Conservation (phyloP, 2,797 vertebrate species). For the Eulemur mongoz region DNA sequence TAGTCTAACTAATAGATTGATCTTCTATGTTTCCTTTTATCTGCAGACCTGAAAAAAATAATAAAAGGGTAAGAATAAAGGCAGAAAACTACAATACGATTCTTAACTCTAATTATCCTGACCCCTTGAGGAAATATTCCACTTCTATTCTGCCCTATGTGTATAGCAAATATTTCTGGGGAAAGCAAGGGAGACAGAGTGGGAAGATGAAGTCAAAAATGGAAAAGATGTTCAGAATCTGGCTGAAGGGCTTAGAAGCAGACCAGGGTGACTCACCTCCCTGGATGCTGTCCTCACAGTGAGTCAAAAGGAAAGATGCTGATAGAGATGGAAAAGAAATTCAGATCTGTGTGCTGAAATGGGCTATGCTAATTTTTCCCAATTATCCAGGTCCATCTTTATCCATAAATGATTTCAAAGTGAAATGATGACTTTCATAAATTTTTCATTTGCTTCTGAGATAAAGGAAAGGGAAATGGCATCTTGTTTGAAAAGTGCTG, state of each 20-base stretch:
- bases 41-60: neutral
- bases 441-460: slow-evolving; percentile 8
- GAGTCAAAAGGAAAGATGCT: slow-evolving; percentile 38
- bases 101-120: slow-evolving; percentile 7
- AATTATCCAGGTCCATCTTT: neutral
- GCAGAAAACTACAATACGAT: neutral
- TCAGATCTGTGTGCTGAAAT: neutral
- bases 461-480: neutral
- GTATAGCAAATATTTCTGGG: neutral
- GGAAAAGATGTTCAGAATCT: neutral
- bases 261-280: neutral
- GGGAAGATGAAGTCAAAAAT: slow-evolving; percentile 32
- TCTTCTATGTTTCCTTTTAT: neutral
- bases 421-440: neutral
- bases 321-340: neutral
- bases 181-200: neutral
- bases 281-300: neutral
- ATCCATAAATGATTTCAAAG: neutral
- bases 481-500: neutral
- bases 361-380: neutral
- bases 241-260: neutral
- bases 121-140: neutral
- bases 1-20: neutral
- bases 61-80: neutral
- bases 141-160: neutral